A percentile compares a stretch with the other conserved stretches of the same genome.
These are phyloP conservation scores for Poecilia gillii DNA, from an alignment of 2,797 vertebrate genomes.

Conservation along the genomic window DNA sequence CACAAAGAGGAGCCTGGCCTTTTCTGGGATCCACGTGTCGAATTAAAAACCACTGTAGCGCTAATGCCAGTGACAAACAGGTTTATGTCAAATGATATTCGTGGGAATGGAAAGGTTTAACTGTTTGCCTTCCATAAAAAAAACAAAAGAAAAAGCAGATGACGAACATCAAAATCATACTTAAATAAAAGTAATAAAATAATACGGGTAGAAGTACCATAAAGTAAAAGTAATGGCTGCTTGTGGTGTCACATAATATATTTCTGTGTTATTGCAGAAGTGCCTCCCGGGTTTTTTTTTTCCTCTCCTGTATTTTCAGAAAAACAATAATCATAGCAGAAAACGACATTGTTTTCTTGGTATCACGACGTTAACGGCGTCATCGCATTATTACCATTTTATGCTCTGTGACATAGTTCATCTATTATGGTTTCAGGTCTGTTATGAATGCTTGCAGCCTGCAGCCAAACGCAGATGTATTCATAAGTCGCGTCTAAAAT, in stretches of 20 bases:
- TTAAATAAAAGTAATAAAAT: slow-evolving; percentile 1
- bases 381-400: slow-evolving; percentile 1
- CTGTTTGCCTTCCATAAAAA: slow-evolving; percentile 3
- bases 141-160: neutral
- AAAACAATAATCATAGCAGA: neutral
- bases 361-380: neutral
- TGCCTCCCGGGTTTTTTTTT: neutral
- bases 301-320: neutral
- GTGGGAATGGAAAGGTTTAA: neutral
- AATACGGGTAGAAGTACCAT: neutral
- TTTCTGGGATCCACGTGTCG: slow-evolving; percentile 26
- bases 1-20: slow-evolving; percentile 14
- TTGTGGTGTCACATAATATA: neutral
- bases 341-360: neutral
- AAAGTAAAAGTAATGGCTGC: slow-evolving; percentile 1
- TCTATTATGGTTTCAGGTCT: neutral
- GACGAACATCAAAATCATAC: neutral
- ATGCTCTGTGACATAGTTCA: neutral
- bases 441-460: neutral
- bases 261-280: slow-evolving; percentile 7
- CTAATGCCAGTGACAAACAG: slow-evolving; percentile 8
- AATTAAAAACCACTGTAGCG: slow-evolving; percentile 20
- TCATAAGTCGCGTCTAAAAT: slow-evolving; percentile 12
- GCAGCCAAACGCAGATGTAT: neutral
- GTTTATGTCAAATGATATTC: slow-evolving; percentile 15